These are phyloP conservation scores for Martes flavigula DNA, from an alignment of 2,797 vertebrate species.

Conservation along the genomic window DNA sequence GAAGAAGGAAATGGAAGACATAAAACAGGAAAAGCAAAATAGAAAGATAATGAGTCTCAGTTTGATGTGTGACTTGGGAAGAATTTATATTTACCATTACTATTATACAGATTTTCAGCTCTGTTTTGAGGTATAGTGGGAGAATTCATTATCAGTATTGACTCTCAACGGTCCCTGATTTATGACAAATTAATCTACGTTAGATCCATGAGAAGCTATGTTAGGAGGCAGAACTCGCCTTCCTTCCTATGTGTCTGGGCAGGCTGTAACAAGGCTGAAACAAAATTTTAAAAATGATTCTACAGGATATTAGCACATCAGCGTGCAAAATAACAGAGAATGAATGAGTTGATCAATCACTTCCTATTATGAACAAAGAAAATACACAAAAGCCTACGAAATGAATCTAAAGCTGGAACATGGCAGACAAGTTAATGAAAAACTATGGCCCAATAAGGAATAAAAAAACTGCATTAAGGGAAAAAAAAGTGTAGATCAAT, in stretches of 20 bases:
- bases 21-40: not conserved
- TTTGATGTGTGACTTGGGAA: slow-evolving; percentile 63
- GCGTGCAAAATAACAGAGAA: slow-evolving; percentile 49
- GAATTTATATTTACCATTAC: slow-evolving; percentile 46
- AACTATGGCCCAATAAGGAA: not conserved
- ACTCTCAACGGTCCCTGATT: slow-evolving; percentile 51
- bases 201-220: slow-evolving; percentile 69
- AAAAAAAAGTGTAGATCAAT: not conserved
- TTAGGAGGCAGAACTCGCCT: slow-evolving; percentile 46
- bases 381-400: not conserved
- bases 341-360: slow-evolving; percentile 31
- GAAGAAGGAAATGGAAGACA: not conserved
- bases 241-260: not conserved
- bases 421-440: slow-evolving; percentile 35
- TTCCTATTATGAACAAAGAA: slow-evolving; percentile 41
- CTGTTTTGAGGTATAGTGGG: slow-evolving; percentile 56
- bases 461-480: not conserved
- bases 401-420: not conserved
- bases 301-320: not conserved
- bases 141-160: slow-evolving; percentile 73
- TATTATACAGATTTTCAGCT: slow-evolving; percentile 70
- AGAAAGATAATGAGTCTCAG: slow-evolving; percentile 55
- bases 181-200: slow-evolving; percentile 71
- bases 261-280: slow-evolving; percentile 42
- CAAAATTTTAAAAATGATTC: slow-evolving; percentile 36